Conservation (phyloP, 1,140 invertebrate genomes). For the Globodera rostochiensis region DNA sequence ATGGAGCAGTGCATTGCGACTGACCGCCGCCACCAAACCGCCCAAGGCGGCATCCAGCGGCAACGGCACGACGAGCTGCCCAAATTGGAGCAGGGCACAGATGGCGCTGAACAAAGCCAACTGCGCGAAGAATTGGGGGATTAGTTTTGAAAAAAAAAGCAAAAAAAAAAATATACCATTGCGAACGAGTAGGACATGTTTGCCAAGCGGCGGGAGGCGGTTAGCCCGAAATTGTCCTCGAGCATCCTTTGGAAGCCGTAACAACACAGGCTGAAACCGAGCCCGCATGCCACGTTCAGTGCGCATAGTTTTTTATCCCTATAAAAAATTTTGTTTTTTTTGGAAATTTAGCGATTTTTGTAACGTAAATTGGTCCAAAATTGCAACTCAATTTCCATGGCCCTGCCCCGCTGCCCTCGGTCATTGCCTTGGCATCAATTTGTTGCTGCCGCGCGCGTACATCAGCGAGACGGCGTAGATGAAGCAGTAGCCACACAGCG, state of each 20-base stretch:
- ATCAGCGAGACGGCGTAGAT: slow-evolving; percentile 71
- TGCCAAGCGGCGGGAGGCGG: slow-evolving; percentile 35
- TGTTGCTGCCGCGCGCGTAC: slow-evolving; percentile 29
- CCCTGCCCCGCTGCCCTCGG: neutral
- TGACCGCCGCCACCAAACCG: slow-evolving; percentile 40
- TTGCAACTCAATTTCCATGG: too few relatives aligned
- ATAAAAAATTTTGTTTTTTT: neutral
- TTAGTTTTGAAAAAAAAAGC: too few relatives aligned
- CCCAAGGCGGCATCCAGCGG: neutral
- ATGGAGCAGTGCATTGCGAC: slow-evolving; percentile 39
- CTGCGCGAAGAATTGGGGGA: neutral
- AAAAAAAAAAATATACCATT: slow-evolving; percentile 32
- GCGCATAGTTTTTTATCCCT: slow-evolving; percentile 18
- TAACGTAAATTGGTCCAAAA: too few relatives aligned
- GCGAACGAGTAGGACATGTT: slow-evolving; percentile 39
- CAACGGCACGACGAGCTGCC: slow-evolving; percentile 11
- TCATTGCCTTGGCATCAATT: slow-evolving; percentile 4
- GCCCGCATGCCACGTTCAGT: neutral
- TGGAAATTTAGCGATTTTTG: too few relatives aligned
- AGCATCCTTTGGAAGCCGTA: slow-evolving; percentile 30
- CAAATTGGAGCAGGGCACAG: slow-evolving; percentile 23
- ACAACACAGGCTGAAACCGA: slow-evolving; percentile 21
- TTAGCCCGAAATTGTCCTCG: slow-evolving; percentile 9
- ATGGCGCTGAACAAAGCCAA: slow-evolving; percentile 15
- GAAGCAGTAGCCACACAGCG: slow-evolving; percentile 79